Evolutionary conservation across 2,888 invertebrate species (phyloP), one percentile per base, ranked within the genome.

Genomic region (Eupithecia abbreviata): DNA sequence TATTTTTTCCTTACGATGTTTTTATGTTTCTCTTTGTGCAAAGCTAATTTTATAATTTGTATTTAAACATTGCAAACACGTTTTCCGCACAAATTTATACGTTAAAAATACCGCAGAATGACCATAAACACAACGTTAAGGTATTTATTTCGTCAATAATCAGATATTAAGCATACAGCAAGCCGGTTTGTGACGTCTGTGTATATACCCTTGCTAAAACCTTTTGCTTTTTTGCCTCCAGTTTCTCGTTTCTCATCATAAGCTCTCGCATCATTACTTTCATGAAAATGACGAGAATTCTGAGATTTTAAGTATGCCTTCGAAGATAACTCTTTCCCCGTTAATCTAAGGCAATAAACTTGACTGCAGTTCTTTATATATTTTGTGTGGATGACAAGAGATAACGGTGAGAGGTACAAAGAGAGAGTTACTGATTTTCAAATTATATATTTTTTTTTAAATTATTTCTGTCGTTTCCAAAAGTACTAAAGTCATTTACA

Each of bases 11-110:
- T 69, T 42, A 15, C 42, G 74, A 75, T 58, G 67, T 77, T 75
- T 65, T 79, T 75, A 75, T 77, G 77, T 80, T 78, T 78, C 75
- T 55, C 70, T 70, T 43, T 45, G 12, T 42, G 3, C 13, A 45
- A n/a, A 66, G 66, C 30, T 62, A 62, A 62, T 62, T 62, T 62
- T 62, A 4, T 62, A 7, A 42, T 42, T 43, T 68, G 15, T 68
- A 66, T 42, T 66, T 42, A 45, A 68, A 68, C 45, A 43, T 45
- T 68, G 18, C 45, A 68, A 68, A n/a, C 45, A 68, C 42, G 70
- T 70, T 70, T 51, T 70, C 51, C 13, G 30, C 49, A 45, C 62
- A 62, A 18, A 43, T 62, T 45, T 68, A 43, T 42, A n/a, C 68
- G 15, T 9, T 66, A 66, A 66, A 42, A 7, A 66, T 66, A 66